Evolutionary conservation across 1,140 invertebrate genomes (phyloP), one percentile per base, ranked within the genome.

Genomic region (Mycetomoellerius zeteki): DNA sequence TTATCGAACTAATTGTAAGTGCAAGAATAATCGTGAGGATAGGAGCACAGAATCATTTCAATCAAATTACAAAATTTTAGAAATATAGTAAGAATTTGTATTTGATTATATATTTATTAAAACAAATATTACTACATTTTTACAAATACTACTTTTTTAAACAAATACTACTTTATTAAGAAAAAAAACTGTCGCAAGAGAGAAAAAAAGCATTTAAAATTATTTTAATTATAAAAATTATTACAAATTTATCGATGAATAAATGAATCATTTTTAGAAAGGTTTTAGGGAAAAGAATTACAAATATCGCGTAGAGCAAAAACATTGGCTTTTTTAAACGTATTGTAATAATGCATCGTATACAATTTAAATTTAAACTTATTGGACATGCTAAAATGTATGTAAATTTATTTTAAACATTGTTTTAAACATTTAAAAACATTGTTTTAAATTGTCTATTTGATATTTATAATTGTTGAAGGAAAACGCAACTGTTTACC

Each of bases 381-480:
- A 3, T 7, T 21, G n/a, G 2, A 21, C 4, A 30, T 6, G 14
- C 21, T 24, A 62, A 77, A 47, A 47, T 62, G 12, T 54, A 43
- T 43, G 30, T 1, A 4, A 4, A 43, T 43, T 43, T 43, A 43
- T 43, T 43, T 43, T 43, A 14, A 30, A 27, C 52, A 4, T 60
- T 27, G 21, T 27, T 47, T 21, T 33, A 43, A 24, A 21, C 37
- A 43, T 43, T 43, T 43, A 43, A 2, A 8, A 30, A 27, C 52
- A 4, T 60, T 27, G 21, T 27, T 47, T 21, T 33, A 43, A 24
- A 21, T 27, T 50, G 50, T 30, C 14, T 21, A n/a, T 33, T 4
- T 16, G n/a, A 60, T 62, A 16, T 75, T 54, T 60, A 71, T 69
- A 21, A 30, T 67, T 30, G 47, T 47, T 14, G 54, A 33, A 73